Evolutionary conservation across 2,888 invertebrate genomes (phyloP), one percentile per base, ranked within the genome.

Genomic region (Pilophorus perplexus): DNA sequence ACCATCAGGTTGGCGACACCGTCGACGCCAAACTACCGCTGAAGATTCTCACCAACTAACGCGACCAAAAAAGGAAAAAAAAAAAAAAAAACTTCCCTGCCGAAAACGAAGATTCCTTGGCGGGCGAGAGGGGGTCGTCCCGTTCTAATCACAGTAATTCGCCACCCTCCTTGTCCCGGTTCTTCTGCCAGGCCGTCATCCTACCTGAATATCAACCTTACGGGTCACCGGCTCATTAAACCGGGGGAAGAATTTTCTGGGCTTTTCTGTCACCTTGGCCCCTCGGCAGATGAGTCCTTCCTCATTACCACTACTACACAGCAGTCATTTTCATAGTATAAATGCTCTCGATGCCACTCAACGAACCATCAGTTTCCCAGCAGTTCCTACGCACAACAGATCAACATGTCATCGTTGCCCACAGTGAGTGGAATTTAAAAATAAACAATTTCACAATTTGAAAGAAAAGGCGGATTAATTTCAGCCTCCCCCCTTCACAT

Each of bases 281-380:
- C n/a, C n/a, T n/a, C n/a, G n/a, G n/a, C n/a, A 25, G 46, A 25
- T 46, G 28, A 23, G 42, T 59, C 59, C 59, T 59, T 59, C 59
- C 59, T 59, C 42, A 42, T 59, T 59, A 59, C 40, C 44, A 27
- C 38, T 40, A 25, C 40, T 42, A 42, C 33, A 33, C n/a, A n/a
- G n/a, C n/a, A n/a, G n/a, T n/a, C n/a, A n/a, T n/a, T 59, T 55
- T 55, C 55, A 28, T 55, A 38, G 55, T 55, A 55, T 55, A 55
- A 55, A 55, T 55, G 55, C 55, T 33, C 55, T 37, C 22, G 12
- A 22, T 37, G 12, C 20, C 55, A 22, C 22, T 37, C 55, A 12
- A 12, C 14, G 28, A 38, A 20, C 33, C 37, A 37, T 55, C 55
- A 55, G 22, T 55, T 55, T 20, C 38, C 22, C 44, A 33, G 42